Evolutionary conservation across 1,140 invertebrate genomes (phyloP), one percentile per base, ranked within the genome.

Genomic region (Lucilia cuprina): DNA sequence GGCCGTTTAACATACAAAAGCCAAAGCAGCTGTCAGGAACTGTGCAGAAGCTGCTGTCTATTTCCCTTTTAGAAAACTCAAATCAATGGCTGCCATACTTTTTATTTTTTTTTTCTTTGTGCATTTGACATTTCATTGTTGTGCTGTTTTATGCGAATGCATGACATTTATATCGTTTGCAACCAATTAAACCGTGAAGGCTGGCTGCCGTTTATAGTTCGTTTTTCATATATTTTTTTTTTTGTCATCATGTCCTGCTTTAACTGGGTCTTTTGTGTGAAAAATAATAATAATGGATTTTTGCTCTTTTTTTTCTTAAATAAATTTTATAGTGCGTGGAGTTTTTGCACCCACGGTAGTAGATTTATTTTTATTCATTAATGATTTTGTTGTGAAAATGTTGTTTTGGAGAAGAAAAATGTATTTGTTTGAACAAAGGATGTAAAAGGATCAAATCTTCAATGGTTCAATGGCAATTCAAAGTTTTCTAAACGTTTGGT

Each of bases 151-250:
- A 83, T 86, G 85, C 86, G 86, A 87, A 87, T 88, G 85, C 85
- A 86, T 88, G 88, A 87, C 87, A 88, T 88, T 89, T 88, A 35
- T 49, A 75, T 88, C 87, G 87, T 83, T 85, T 86, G 89, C 87
- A 88, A 87, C 88, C 86, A 88, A 90, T 90, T 90, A 90, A 90
- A 90, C 86, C 89, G 89, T 90, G 89, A 90, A 90, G 89, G 89
- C 89, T 90, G 87, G 80, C 82, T 80, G 82, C 34, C 82, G 60
- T 86, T 85, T 83, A 75, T 85, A 84, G 25, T 84, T 85, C 84
- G 21, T 49, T 60, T 35, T 83, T 17, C 25, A 65, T 84, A 87
- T 87, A 41, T 10, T 25, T 87, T 83, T 86, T 85, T 88, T 88
- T 89, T 89, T 85, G 87, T 87, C 85, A 77, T 70, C 65, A 70